phyloP scores from a whole-genome alignment of 2,797 vertebrate species.

The Acanthornis magna region DNA sequence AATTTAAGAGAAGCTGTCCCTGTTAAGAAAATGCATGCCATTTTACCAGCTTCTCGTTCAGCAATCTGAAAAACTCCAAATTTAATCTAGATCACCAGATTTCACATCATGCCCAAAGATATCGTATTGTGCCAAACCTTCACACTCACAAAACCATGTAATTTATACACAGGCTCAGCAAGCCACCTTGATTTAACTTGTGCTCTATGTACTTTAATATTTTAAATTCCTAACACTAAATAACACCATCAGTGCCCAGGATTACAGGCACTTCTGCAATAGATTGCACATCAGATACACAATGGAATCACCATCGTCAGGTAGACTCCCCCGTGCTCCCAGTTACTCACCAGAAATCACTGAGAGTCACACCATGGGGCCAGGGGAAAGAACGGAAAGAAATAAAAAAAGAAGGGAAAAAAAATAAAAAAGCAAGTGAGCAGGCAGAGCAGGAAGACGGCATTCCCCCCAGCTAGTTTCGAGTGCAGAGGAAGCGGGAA shows the following conservation, averaged over 20 bases:
- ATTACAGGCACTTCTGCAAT: neutral
- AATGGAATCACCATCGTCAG: neutral
- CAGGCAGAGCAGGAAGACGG: neutral
- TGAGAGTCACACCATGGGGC: neutral
- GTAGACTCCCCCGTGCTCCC: neutral
- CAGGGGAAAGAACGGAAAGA: rapidly evolving
- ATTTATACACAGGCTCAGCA: neutral
- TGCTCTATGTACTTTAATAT: neutral
- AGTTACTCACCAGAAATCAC: slow-evolving; percentile 24
- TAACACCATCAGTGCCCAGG: neutral
- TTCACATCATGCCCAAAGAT: neutral
- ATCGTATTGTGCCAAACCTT: neutral
- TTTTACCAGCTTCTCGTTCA: neutral
- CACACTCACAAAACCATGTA: neutral
- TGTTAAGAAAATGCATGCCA: neutral
- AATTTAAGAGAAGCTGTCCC: neutral
- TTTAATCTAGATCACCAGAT: neutral
- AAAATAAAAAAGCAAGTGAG: neutral
- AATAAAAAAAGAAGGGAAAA: rapidly evolving
- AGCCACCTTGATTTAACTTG: neutral
- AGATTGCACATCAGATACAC: neutral
- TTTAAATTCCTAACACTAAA: neutral
- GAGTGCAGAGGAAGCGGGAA: neutral
- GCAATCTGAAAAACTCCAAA: neutral
- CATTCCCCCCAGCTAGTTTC: neutral